phyloP scores from a whole-genome alignment of 2,888 invertebrate species.

The Hirtodrosophila confusa region DNA sequence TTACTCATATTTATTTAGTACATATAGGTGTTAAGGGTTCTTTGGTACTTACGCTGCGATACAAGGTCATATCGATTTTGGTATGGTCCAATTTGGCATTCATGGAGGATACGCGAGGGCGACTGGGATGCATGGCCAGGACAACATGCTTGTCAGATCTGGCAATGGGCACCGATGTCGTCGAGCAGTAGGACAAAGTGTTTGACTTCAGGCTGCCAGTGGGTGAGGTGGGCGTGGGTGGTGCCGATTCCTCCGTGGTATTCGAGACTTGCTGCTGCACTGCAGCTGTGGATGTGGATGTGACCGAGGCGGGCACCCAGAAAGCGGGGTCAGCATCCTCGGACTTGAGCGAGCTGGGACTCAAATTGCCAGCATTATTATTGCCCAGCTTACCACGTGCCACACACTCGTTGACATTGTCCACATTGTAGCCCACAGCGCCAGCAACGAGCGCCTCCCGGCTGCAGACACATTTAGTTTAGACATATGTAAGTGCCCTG shows the following conservation, averaged over 20 bases:
- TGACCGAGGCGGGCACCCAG: constrained; percentile 84
- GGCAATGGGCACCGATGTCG: constrained; percentile 83
- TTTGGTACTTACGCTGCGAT: constrained; percentile 84
- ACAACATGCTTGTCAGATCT: constrained; percentile 86
- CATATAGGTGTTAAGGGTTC: too few relatives aligned
- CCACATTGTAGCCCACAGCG: constrained; percentile 82
- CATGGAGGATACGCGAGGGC: constrained; percentile 86
- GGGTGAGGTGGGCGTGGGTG: constrained; percentile 84
- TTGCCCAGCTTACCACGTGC: constrained; percentile 57
- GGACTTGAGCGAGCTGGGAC: constrained; percentile 83
- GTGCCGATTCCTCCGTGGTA: constrained; percentile 83
- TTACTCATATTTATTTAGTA: not conserved
- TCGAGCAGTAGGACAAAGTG: constrained; percentile 82
- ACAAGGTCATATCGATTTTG: constrained; percentile 87
- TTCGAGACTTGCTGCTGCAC: constrained; percentile 77
- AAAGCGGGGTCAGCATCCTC: constrained; percentile 84
- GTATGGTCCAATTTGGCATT: constrained; percentile 88
- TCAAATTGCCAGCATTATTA: constrained; percentile 77
- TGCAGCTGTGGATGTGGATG: constrained; percentile 63
- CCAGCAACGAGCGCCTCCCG: constrained; percentile 84
- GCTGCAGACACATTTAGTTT: constrained; percentile 61
- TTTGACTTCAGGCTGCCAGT: constrained; percentile 84
- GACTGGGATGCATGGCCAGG: constrained; percentile 84
- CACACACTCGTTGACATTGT: constrained; percentile 82
- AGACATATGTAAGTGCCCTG: constrained; percentile 1